Percentiles rank a stretch among this genome's conserved stretches.
phyloP scores from a whole-genome alignment of 2,113 vertebrate species.

The Trachemys scripta region DNA sequence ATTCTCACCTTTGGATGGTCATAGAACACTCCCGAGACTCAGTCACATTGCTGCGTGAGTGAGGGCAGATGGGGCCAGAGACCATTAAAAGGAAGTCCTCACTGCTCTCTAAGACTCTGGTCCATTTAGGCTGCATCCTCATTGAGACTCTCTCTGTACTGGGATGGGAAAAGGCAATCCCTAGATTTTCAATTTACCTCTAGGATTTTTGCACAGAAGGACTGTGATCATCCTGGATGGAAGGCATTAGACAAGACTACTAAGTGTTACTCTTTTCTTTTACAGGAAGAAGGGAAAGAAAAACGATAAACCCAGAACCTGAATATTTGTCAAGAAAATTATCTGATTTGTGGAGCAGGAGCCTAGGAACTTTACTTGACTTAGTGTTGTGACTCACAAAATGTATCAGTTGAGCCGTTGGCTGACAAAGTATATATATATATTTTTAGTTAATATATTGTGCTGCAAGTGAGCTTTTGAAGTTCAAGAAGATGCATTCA shows the following conservation, averaged over 20 bases:
- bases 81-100: neutral
- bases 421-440: neutral
- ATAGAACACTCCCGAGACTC: neutral
- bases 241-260: neutral
- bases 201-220: neutral
- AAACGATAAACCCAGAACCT: neutral
- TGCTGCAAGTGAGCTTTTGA: neutral
- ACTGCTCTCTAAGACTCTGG: neutral
- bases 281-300: neutral
- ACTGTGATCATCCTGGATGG: neutral
- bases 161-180: neutral
- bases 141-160: neutral
- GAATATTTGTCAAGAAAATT: neutral
- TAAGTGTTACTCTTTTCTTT: neutral
- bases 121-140: neutral
- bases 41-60: too few species aligned
- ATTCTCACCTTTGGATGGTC: neutral
- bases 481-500: neutral
- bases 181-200: neutral
- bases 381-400: neutral
- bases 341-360: neutral
- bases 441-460: neutral
- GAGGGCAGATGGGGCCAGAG: neutral
- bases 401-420: too few species aligned
- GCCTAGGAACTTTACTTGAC: neutral